Conservation (phyloP, 2,113 vertebrate species). For the Heterocephalus glaber region DNA sequence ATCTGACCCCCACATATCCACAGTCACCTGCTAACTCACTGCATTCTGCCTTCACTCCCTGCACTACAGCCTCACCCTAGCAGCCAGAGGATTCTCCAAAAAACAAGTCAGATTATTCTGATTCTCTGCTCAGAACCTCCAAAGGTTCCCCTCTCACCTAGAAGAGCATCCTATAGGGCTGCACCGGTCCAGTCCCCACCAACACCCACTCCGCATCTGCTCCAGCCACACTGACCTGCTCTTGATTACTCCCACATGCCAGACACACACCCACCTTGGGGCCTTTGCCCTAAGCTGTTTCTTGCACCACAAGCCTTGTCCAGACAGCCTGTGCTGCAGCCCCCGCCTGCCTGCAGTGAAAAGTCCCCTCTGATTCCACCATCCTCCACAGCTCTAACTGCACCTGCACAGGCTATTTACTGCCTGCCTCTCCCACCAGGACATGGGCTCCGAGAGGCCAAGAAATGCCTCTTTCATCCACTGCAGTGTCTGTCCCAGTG, state of each 20-base stretch:
- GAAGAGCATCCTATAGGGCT: not conserved
- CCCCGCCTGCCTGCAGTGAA: not conserved
- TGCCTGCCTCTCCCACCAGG: not conserved
- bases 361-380: too few relatives aligned
- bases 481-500: not conserved
- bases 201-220: not conserved
- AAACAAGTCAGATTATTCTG: not conserved
- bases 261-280: not conserved
- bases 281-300: not conserved
- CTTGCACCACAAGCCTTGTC: not conserved
- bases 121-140: not conserved
- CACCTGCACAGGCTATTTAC: not conserved
- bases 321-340: not conserved
- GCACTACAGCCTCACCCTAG: not conserved
- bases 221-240: not conserved
- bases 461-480: not conserved
- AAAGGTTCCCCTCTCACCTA: not conserved
- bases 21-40: not conserved
- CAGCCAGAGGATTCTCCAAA: not conserved
- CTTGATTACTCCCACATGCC: not conserved
- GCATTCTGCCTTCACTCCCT: not conserved
- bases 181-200: not conserved
- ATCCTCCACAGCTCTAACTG: not conserved
- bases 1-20: not conserved
- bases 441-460: not conserved